These are phyloP conservation scores for Burhinus oedicnemus DNA, from an alignment of 2,113 vertebrate genomes.

Conservation along the genomic window DNA sequence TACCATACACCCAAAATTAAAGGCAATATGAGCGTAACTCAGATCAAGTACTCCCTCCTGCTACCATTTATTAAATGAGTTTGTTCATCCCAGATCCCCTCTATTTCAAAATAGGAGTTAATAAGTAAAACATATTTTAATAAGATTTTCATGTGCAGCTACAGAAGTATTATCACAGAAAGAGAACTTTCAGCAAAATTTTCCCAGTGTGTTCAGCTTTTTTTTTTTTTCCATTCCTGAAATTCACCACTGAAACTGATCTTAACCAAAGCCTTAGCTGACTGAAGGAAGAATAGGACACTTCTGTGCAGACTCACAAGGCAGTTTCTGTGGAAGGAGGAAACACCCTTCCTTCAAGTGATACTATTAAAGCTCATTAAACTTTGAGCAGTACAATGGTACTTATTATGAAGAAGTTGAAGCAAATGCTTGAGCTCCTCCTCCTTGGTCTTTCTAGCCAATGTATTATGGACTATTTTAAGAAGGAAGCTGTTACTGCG, in stretches of 20 bases:
- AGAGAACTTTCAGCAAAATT: not conserved
- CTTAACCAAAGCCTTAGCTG: conserved; percentile 43
- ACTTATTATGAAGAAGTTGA: conserved; percentile 65
- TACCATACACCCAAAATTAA: not conserved
- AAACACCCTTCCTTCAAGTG: conserved; percentile 64
- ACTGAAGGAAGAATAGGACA: conserved; percentile 46
- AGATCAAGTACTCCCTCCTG: not conserved
- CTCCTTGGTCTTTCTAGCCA: conserved; percentile 34
- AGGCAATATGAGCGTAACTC: not conserved
- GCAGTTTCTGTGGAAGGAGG: conserved; percentile 66
- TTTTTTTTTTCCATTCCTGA: not conserved
- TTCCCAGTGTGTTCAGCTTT: not conserved
- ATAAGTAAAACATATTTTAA: not conserved
- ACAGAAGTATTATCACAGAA: not conserved
- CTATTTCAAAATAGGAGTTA: not conserved
- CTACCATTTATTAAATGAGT: not conserved
- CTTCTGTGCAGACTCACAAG: conserved; percentile 67
- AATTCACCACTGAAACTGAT: conserved; percentile 19
- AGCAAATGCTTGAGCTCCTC: conserved; percentile 24
- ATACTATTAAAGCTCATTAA: conserved; percentile 71
- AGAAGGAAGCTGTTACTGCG: not conserved
- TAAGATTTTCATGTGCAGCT: not conserved
- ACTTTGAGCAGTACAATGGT: conserved; percentile 62
- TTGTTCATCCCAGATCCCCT: not conserved
- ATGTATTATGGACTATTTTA: conserved; percentile 4